Percentiles rank a stretch among this genome's conserved stretches.
These are phyloP conservation scores for Ennomos erosarius DNA, from an alignment of 2,888 invertebrate genomes.

Conservation along the genomic window DNA sequence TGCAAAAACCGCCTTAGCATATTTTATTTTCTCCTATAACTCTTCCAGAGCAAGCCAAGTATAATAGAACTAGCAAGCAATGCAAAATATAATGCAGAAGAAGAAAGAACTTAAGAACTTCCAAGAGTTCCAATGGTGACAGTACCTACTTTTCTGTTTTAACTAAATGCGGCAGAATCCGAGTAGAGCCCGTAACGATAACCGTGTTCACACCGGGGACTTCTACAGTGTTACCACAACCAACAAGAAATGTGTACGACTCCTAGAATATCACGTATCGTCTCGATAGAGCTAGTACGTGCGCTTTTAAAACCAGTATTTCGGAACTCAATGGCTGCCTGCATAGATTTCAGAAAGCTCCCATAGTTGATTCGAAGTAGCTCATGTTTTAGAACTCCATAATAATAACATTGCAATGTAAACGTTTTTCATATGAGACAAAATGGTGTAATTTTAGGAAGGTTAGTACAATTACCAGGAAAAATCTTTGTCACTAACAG, in stretches of 20 bases:
- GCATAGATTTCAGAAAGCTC: no score
- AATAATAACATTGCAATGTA: no score
- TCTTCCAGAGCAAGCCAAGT: not conserved
- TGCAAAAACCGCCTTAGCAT: no score
- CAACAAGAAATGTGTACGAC: conserved; percentile 27
- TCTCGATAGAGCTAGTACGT: conserved; percentile 12
- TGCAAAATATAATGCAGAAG: not conserved
- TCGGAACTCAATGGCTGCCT: no score
- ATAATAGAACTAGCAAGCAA: not conserved
- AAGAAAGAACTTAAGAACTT: no score
- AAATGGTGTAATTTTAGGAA: no score
- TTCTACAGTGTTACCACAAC: conserved; percentile 25
- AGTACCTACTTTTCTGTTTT: conserved; percentile 5
- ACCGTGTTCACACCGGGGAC: conserved; percentile 20
- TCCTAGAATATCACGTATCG: conserved; percentile 11
- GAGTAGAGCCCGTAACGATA: conserved; percentile 14
- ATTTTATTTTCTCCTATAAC: no score
- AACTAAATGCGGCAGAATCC: conserved; percentile 15
- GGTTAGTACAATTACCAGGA: no score
- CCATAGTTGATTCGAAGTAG: no score
- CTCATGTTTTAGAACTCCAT: no score
- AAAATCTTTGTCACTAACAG: no score
- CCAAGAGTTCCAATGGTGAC: not conserved
- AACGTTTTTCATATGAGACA: no score
- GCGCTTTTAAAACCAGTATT: conserved; percentile 6